Evolutionary conservation across 2,888 invertebrate species (phyloP), one percentile per base, ranked within the genome.

Genomic region (Rotaria magnacalcarata): DNA sequence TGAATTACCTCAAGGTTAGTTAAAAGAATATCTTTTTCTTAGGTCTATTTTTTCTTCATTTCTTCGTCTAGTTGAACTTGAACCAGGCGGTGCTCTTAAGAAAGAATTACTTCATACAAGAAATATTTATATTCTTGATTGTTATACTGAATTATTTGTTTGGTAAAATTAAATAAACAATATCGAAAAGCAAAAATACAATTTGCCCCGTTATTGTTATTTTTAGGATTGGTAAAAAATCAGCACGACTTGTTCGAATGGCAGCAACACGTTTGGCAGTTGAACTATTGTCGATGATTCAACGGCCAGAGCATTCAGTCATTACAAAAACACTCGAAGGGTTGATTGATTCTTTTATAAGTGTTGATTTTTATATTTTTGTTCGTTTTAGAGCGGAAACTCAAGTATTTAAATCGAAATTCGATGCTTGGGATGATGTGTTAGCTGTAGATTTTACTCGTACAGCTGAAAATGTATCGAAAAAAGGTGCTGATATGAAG

Each of bases 371-470:
- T 1, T 2, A 34, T 34, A 34, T 34, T 34, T 34, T 34, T 34
- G 2, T 34, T 34, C 34, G 34, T 1, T 34, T 34, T 80, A 80
- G 80, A 43, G 92, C 92, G 85, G 93, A 93, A 88, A 90, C 92
- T 60, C 92, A 92, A 89, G 91, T 97, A 88, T 99, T 99, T 92
- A 97, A 98, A 92, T 95, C 95, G 0, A 97, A 98, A 92, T 99
- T 99, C 92, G 92, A 93, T 84, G 97, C 96, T 16, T 99, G 99
- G 99, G 97, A 99, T 90, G 98, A 99, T 92, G 96, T 99, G 34
- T 96, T 99, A 89, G 97, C 96, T n/a, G 85, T 86, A 34, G 99
- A 99, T 92, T 99, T 96, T 91, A 99, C 99, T 0, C 93, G 98
- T 88, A 98, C 98, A 0, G 97, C 97, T 0, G 97, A 96, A 90